Percentiles rank a stretch among this genome's conserved stretches.
Evolutionary conservation across 2,113 vertebrate genomes (phyloP).

Genomic region (Ahaetulla prasina): DNA sequence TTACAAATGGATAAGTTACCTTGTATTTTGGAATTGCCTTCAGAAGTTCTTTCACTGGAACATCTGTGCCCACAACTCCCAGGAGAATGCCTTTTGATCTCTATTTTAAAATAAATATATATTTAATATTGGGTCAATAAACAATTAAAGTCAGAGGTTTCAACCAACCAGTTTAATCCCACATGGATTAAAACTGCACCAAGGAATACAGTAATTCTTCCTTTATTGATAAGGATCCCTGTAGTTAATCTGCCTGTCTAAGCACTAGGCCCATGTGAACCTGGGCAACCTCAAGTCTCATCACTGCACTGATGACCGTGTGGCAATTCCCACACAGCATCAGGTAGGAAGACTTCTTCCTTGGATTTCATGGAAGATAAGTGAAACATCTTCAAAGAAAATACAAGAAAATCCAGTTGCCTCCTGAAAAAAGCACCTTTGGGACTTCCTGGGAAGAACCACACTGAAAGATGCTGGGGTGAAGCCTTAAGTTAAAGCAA

Average conservation of each 20-base stretch:
- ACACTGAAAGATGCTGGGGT: background rate
- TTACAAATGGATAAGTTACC: slow-evolving; percentile 68
- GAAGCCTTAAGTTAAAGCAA: background rate
- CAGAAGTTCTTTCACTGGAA: slow-evolving; percentile 94
- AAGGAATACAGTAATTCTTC: slow-evolving; percentile 27
- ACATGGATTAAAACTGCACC: slow-evolving; percentile 30
- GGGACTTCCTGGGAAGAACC: background rate
- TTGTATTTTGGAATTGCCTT: slow-evolving; percentile 98
- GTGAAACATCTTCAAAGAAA: no score
- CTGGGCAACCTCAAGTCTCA: background rate
- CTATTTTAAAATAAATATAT: slow-evolving; percentile 67
- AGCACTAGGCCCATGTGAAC: background rate
- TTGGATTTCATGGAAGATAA: no score
- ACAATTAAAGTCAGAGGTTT: slow-evolving; percentile 14
- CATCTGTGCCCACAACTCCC: slow-evolving; percentile 95
- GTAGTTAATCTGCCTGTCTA: slow-evolving; percentile 13
- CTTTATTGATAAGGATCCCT: background rate
- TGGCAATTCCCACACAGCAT: background rate
- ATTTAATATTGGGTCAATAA: slow-evolving; percentile 35
- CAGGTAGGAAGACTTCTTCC: background rate
- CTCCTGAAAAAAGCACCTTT: no score
- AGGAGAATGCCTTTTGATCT: slow-evolving; percentile 92
- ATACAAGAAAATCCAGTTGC: no score
- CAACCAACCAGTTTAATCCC: slow-evolving; percentile 15
- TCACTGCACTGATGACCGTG: background rate